These are phyloP conservation scores for Vulpes vulpes DNA, from an alignment of 2,113 vertebrate genomes.

Conservation along the genomic window DNA sequence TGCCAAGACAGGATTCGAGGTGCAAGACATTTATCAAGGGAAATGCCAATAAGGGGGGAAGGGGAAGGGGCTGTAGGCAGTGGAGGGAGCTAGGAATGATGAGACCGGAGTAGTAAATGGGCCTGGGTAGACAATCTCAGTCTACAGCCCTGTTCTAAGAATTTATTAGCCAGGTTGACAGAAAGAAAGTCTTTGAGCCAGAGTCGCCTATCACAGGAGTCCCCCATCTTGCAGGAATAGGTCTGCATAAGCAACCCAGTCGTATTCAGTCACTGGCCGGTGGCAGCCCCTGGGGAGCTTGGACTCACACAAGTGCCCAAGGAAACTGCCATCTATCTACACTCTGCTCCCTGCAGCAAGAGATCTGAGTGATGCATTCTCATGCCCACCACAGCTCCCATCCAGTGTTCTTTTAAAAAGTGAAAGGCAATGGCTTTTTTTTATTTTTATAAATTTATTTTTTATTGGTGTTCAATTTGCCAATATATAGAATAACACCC, in stretches of 20 bases:
- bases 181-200: neutral
- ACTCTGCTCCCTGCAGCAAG: neutral
- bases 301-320: neutral
- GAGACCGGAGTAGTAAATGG: no score
- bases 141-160: neutral
- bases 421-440: neutral
- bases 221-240: neutral
- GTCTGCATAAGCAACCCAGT: neutral
- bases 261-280: neutral
- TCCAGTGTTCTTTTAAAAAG: neutral
- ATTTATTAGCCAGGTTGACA: neutral
- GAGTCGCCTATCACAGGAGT: neutral
- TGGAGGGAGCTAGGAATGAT: neutral
- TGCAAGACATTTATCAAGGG: neutral
- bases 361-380: neutral
- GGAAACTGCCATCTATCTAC: neutral
- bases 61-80: neutral
- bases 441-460: no score
- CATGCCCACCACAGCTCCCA: rapidly evolving
- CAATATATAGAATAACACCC: no score
- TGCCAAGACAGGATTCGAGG: constrained; percentile 48
- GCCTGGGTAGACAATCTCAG: no score
- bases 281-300: neutral
- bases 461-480: no score
- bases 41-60: neutral